Evolutionary conservation across 2,888 invertebrate species (phyloP).

Genomic region (Drosophila engyochracea): DNA sequence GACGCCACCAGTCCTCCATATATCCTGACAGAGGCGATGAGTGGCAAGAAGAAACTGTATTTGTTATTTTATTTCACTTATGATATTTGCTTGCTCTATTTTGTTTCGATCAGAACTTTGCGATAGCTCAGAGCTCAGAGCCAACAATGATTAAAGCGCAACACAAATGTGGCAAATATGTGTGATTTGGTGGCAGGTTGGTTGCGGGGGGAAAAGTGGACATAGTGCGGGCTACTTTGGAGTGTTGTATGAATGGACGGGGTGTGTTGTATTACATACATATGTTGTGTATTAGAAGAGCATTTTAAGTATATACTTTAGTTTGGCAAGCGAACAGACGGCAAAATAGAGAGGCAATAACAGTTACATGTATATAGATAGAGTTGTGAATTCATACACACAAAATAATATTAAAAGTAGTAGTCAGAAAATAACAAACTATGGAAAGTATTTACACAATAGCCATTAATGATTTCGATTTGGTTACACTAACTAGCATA

Average conservation of each 20-base stretch:
- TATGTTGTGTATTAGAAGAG: neutral
- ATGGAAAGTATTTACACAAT: constrained; percentile 64
- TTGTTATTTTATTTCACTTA: constrained; percentile 86
- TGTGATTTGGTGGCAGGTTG: neutral
- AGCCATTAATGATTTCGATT: constrained; percentile 23
- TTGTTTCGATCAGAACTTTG: constrained; percentile 1
- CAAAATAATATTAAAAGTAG: constrained; percentile 25
- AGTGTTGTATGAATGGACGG: neutral
- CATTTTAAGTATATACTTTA: constrained; percentile 24
- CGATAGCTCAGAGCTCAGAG: neutral
- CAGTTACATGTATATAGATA: constrained; percentile 32
- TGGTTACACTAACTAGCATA: constrained; percentile 29
- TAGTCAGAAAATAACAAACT: constrained; percentile 58
- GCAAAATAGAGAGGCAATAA: constrained; percentile 39
- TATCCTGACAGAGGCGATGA: constrained; percentile 98
- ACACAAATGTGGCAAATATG: constrained; percentile 15
- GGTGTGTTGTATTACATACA: neutral
- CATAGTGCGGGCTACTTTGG: neutral
- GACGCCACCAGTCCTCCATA: constrained; percentile 99
- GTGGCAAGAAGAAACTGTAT: constrained; percentile 89
- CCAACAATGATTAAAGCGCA: constrained; percentile 33
- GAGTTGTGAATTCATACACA: constrained; percentile 18
- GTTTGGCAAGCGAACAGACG: constrained; percentile 39
- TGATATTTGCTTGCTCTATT: constrained; percentile 46
- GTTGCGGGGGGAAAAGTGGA: neutral